These are phyloP conservation scores for Dioctria rufipes DNA, from an alignment of 2,888 invertebrate species.

Conservation along the genomic window DNA sequence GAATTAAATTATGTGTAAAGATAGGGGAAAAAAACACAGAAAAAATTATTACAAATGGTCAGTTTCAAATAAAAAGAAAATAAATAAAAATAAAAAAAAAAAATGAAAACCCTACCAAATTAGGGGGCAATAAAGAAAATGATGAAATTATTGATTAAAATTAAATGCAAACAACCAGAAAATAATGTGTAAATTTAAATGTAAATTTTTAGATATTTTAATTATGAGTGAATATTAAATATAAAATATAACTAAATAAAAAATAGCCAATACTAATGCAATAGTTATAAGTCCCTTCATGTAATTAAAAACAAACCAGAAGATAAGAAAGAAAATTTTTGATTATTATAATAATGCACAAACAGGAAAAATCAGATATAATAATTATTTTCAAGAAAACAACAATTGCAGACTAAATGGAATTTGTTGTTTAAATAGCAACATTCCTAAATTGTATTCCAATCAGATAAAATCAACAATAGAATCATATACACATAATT, in stretches of 20 bases:
- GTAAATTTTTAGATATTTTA: constrained; percentile 51
- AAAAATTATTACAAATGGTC: neutral
- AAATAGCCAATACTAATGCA: constrained; percentile 43
- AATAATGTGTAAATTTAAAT: constrained; percentile 40
- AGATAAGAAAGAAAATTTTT: no score
- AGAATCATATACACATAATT: neutral
- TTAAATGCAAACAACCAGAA: constrained; percentile 13
- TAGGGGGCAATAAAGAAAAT: neutral
- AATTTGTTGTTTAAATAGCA: neutral
- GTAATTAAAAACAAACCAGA: constrained; percentile 9
- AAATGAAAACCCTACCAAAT: constrained; percentile 4
- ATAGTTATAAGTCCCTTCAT: constrained; percentile 45
- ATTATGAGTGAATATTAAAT: constrained; percentile 46
- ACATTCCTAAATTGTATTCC: neutral
- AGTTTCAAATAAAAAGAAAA: constrained; percentile 30
- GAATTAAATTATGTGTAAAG: neutral
- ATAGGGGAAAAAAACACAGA: neutral
- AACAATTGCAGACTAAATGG: neutral
- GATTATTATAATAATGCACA: neutral
- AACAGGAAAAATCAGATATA: neutral
- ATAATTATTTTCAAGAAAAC: neutral
- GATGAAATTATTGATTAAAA: neutral
- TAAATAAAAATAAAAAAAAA: neutral
- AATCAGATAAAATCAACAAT: neutral
- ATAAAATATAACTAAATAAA: neutral